These are phyloP conservation scores for Caenorhabditis doughertyi DNA, from an alignment of 2,888 invertebrate species.

Conservation along the genomic window DNA sequence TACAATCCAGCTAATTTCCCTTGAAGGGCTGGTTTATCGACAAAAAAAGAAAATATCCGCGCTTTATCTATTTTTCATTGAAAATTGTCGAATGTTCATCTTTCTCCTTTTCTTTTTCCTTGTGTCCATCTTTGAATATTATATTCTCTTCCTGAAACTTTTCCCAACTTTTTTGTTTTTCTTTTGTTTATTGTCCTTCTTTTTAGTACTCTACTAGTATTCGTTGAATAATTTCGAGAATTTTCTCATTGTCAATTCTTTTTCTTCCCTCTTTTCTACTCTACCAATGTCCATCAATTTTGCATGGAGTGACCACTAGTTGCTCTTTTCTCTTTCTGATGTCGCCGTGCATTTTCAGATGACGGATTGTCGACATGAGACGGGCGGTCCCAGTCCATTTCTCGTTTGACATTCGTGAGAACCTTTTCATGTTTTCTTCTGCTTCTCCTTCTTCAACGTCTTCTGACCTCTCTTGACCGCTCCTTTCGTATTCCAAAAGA, in stretches of 20 bases:
- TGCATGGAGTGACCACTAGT: slow-evolving; percentile 41
- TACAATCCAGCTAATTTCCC: too few species aligned
- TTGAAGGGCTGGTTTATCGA: too few species aligned
- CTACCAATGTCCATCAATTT: slow-evolving; percentile 42
- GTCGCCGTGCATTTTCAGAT: slow-evolving; percentile 50
- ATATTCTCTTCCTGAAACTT: slow-evolving; percentile 12
- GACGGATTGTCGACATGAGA: slow-evolving; percentile 59
- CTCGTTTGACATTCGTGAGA: slow-evolving; percentile 49
- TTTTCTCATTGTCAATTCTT: slow-evolving; percentile 57
- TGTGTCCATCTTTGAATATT: slow-evolving; percentile 1
- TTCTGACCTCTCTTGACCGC: not conserved
- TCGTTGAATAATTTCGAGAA: slow-evolving; percentile 52
- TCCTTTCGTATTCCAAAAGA: slow-evolving; percentile 36
- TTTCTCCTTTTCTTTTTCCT: not conserved
- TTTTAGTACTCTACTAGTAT: slow-evolving; percentile 27
- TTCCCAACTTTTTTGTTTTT: slow-evolving; percentile 33
- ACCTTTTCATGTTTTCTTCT: slow-evolving; percentile 16
- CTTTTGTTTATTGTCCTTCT: slow-evolving; percentile 23
- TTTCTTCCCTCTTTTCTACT: slow-evolving; percentile 5
- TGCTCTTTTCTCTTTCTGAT: slow-evolving; percentile 9
- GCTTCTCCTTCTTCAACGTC: not conserved
- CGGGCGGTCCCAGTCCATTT: slow-evolving; percentile 41
- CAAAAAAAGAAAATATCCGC: too few species aligned
- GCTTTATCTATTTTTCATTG: too few species aligned
- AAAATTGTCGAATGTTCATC: not conserved